Base-by-base conservation (phyloP, 2,888 invertebrate genomes). In the Dasysyrphus tricinctus region DNA sequence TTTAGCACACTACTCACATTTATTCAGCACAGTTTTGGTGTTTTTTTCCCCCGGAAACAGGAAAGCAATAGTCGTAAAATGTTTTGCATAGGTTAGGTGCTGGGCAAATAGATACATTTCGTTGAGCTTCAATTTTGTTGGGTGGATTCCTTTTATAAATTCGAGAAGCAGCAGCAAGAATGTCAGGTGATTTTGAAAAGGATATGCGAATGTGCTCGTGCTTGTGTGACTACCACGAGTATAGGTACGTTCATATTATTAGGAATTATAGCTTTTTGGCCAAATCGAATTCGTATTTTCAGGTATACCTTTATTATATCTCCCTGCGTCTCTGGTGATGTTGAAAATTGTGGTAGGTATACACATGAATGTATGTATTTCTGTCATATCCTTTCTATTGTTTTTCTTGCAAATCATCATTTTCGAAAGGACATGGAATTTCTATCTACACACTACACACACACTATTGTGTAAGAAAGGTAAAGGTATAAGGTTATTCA, bases 91-190 rank as follows among this genome's bases (percentile, higher is more conserved):
- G 78, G 73, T 86, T 69, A 74, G 80, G 37, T 70, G 63, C 69
- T 81, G 32, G 74, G 74, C 34, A 86, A 86, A 86, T 70, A 77
- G 84, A 86, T 86, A 86, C 74, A 70, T 86, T 74, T 77, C 56
- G 77, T 51, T 47, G 54, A 11, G 2, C 16, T 57, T 16, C 14
- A 32, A n/a, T 29, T n/a, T 9, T 34, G n/a, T 2, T 54, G 54
- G 29, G 1, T 47, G 47, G 9, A 49, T 49, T 16, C 16, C 24
- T 24, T 54, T 34, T 63, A n/a, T 39, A 44, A 54, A 67, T 49
- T 8, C 6, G 54, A 14, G n/a, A 24, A 42, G 3, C 14, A 67
- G 24, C 24, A n/a, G n/a, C 6, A 32, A 5, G 76, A 56, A 63
- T 57, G 47, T 51, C 70, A 75, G 67, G 44, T 75, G 75, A 63